Base-by-base conservation (phyloP, 1,140 invertebrate species). In the Mizuhopecten yessoensis region DNA sequence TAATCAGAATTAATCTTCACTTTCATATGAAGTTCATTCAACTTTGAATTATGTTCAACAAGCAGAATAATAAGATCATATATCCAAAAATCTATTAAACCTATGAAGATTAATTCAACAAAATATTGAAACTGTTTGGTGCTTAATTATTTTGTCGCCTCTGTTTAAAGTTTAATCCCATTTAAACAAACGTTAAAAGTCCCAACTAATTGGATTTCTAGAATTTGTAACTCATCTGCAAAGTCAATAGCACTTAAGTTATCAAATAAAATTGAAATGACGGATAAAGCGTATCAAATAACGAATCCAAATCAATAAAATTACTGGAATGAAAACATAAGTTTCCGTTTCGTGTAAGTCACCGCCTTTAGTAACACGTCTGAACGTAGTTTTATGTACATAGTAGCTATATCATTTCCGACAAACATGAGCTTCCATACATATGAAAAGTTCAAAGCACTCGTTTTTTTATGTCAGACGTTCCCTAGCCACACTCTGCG, bases 371-470 rank as follows among this genome's bases (percentile, higher is more conserved):
- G 3, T 75, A 9, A 75, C n/a, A 75, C 57, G 57, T 75, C 3
- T 5, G 36, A 7, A 39, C 36, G 1, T 9, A 1, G 23, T 75
- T 9, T 29, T 29, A 75, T 75, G 57, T 75, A 75, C n/a, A 75
- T 13, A 5, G 57, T 75, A 75, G 23, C n/a, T 7, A 75, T 75
- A 75, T 75, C n/a, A 75, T 75, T 29, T 13, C 45, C 1, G 20
- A 20, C 57, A 75, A 29, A 29, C 57, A n/a, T 75, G 57, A 75
- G 57, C 57, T 75, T 29, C 57, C 23, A 75, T 75, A 75, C 11
- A 75, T n/a, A 23, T 75, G 57, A 75, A 75, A 75, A 75, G 57
- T 75, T 75, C 57, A 75, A 75, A 75, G 57, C n/a, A 75, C 57
- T 75, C 17, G n/a, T 75, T 5, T 75, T 75, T 29, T 29, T 29